Conservation (phyloP, 2,888 invertebrate species). For the Napeogenes inachia region DNA sequence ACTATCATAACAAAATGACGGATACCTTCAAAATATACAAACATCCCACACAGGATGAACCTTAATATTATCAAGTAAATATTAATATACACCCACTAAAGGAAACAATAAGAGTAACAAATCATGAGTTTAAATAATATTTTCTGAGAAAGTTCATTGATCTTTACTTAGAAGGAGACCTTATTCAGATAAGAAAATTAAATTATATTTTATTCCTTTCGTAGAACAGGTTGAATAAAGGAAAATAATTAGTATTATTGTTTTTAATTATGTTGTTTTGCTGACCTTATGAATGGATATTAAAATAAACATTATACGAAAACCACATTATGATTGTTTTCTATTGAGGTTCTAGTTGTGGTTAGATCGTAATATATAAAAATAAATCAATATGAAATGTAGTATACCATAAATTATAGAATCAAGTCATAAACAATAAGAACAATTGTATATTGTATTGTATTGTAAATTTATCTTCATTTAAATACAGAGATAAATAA, state of each 20-base stretch:
- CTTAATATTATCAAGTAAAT: slow-evolving; percentile 1
- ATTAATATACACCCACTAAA: slow-evolving; percentile 10
- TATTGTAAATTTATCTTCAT: too few relatives aligned
- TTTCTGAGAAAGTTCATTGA: slow-evolving; percentile 28
- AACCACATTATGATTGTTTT: slow-evolving; percentile 24
- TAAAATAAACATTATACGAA: slow-evolving; percentile 22
- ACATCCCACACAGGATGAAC: background rate
- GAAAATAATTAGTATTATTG: slow-evolving; percentile 22
- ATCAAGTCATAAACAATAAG: slow-evolving; percentile 6
- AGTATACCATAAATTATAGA: slow-evolving; percentile 15
- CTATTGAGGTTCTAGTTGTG: slow-evolving; percentile 22
- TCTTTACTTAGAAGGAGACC: slow-evolving; percentile 19
- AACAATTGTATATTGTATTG: too few relatives aligned
- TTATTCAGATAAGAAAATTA: slow-evolving; percentile 17
- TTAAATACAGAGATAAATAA: too few relatives aligned
- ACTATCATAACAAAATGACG: background rate
- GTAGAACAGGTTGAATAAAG: slow-evolving; percentile 17
- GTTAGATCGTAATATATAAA: slow-evolving; percentile 20
- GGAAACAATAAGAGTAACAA: slow-evolving; percentile 18
- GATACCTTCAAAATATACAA: background rate
- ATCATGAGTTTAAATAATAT: slow-evolving; percentile 15
- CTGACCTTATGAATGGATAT: slow-evolving; percentile 23
- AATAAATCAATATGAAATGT: slow-evolving; percentile 23
- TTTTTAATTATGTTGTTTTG: slow-evolving; percentile 18
- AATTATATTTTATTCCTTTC: slow-evolving; percentile 26